Evolutionary conservation across 2,113 vertebrate species (phyloP).

Genomic region (Sylvietta virens): DNA sequence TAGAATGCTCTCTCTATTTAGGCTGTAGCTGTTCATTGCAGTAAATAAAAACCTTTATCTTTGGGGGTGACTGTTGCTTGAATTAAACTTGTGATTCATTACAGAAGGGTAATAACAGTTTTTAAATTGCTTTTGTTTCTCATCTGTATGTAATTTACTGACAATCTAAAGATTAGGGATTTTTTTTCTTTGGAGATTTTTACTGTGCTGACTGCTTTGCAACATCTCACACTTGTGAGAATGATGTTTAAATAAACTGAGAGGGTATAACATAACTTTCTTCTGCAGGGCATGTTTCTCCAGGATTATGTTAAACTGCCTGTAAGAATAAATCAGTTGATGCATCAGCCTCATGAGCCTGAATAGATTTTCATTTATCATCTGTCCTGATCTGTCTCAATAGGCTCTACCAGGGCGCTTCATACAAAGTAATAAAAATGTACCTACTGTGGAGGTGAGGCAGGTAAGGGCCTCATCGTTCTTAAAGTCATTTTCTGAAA

Average conservation of each 20-base stretch:
- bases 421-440: not conserved
- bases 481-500: not conserved
- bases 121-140: not conserved
- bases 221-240: not conserved
- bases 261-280: not conserved
- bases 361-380: not conserved
- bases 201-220: not conserved
- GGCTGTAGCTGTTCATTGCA: not conserved
- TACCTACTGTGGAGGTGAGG: not conserved
- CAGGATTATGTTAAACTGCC: not conserved
- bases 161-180: not conserved
- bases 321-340: not conserved
- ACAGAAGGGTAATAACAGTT: not conserved
- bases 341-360: not conserved
- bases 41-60: not conserved
- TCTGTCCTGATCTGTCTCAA: not conserved
- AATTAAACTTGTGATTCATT: not conserved
- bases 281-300: not conserved
- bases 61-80: not conserved
- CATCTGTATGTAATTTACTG: not conserved
- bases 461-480: accelerated
- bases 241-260: not conserved
- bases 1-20: not conserved
- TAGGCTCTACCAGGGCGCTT: not conserved
- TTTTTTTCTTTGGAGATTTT: not conserved